These are phyloP conservation scores for Amazona guildingii DNA, from an alignment of 2,113 vertebrate genomes.

Conservation along the genomic window DNA sequence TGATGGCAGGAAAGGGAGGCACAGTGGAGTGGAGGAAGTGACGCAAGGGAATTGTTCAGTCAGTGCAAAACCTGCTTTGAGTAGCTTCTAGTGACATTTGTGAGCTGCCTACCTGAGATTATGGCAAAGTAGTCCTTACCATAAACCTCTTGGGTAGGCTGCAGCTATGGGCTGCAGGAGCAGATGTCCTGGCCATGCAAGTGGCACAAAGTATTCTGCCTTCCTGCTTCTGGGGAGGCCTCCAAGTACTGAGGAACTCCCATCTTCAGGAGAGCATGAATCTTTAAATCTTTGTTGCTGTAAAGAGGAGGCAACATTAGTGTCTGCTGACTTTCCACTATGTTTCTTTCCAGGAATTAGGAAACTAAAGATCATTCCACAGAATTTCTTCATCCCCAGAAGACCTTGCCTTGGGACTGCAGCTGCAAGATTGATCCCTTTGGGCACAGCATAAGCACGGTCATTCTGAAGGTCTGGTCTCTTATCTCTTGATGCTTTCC, in stretches of 20 bases:
- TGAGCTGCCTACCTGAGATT: not conserved
- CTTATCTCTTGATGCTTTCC: not conserved
- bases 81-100: not conserved
- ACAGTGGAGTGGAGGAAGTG: not conserved
- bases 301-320: not conserved
- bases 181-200: not conserved
- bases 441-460: not conserved
- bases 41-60: not conserved
- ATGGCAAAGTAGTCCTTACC: not conserved
- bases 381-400: not conserved
- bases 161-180: not conserved
- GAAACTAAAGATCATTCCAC: not conserved
- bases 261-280: not conserved
- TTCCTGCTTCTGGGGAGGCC: not conserved
- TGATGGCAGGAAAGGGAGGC: not conserved
- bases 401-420: not conserved
- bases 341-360: not conserved
- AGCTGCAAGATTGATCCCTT: not conserved
- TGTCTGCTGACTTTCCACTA: not conserved
- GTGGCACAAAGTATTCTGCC: not conserved
- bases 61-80: not conserved
- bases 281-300: not conserved
- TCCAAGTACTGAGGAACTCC: not conserved
- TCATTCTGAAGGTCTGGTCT: not conserved
- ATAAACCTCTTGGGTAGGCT: not conserved